These are phyloP conservation scores for Nannoperca obscura DNA, from an alignment of 2,797 vertebrate genomes.

Conservation along the genomic window DNA sequence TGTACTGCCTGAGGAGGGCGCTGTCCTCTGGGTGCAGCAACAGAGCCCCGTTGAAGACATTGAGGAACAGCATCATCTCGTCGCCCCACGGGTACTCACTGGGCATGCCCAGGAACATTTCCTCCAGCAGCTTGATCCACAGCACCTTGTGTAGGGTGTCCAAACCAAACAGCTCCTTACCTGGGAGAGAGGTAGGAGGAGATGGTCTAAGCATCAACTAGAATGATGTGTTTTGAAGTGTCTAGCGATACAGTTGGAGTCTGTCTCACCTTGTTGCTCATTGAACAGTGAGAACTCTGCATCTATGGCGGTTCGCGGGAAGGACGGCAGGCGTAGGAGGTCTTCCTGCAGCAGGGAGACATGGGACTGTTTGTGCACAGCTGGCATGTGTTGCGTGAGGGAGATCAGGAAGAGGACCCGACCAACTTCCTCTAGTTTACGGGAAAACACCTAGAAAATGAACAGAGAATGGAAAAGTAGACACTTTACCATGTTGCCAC, in stretches of 20 bases:
- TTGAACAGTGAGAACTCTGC: constrained; percentile 98
- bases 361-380: constrained; percentile 96
- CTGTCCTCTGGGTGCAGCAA: constrained; percentile 98
- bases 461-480: neutral
- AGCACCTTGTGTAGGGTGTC: constrained; percentile 98
- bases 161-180: constrained; percentile 97
- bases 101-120: constrained; percentile 99
- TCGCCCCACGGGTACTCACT: constrained; percentile 99
- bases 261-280: constrained; percentile 90
- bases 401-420: constrained; percentile 97
- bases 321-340: constrained; percentile 95
- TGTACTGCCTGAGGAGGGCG: constrained; percentile 95
- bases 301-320: constrained; percentile 96
- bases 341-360: constrained; percentile 98
- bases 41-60: constrained; percentile 96
- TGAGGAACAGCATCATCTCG: constrained; percentile 99
- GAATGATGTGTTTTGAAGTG: neutral
- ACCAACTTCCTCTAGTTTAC: constrained; percentile 97
- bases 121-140: constrained; percentile 98
- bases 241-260: neutral
- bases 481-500: neutral
- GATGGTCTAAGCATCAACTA: no score
- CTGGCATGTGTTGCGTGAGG: constrained; percentile 95
- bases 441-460: constrained; percentile 92
- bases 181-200: constrained; percentile 65